Evolutionary conservation across 2,888 invertebrate genomes (phyloP).

Genomic region (Clivina fossor): DNA sequence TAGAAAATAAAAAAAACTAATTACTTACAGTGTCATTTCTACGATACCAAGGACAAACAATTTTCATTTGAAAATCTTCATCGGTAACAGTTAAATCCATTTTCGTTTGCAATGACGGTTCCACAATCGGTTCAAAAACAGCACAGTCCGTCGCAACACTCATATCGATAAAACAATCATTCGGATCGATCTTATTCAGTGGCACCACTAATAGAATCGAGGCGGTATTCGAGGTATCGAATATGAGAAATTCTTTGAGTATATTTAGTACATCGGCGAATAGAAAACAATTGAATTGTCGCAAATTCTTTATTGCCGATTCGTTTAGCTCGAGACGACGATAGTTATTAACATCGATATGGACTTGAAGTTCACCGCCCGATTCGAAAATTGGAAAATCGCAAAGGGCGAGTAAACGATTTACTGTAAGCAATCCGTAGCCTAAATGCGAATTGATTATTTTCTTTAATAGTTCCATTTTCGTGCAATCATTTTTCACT

Average conservation of each 20-base stretch:
- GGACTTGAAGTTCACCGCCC: constrained; percentile 61
- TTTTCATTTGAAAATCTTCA: constrained; percentile 67
- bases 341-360: constrained; percentile 58
- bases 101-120: constrained; percentile 57
- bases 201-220: constrained; percentile 51
- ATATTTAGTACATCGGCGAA: constrained; percentile 70
- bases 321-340: constrained; percentile 52
- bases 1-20: too few species aligned
- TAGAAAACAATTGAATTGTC: constrained; percentile 71
- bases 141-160: too few species aligned
- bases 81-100: constrained; percentile 56
- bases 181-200: constrained; percentile 26
- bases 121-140: constrained; percentile 51
- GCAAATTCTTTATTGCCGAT: constrained; percentile 57
- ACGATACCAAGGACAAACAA: constrained; percentile 88
- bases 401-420: constrained; percentile 63
- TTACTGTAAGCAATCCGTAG: constrained; percentile 66
- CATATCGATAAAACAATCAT: constrained; percentile 60
- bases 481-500: background rate
- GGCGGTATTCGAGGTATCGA: constrained; percentile 58
- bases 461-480: constrained; percentile 42
- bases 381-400: constrained; percentile 75
- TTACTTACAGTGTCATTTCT: constrained; percentile 53
- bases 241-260: constrained; percentile 63
- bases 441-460: constrained; percentile 57